Conservation (phyloP, 2,888 invertebrate genomes). For the Lepidocyrtinus sp. region DNA sequence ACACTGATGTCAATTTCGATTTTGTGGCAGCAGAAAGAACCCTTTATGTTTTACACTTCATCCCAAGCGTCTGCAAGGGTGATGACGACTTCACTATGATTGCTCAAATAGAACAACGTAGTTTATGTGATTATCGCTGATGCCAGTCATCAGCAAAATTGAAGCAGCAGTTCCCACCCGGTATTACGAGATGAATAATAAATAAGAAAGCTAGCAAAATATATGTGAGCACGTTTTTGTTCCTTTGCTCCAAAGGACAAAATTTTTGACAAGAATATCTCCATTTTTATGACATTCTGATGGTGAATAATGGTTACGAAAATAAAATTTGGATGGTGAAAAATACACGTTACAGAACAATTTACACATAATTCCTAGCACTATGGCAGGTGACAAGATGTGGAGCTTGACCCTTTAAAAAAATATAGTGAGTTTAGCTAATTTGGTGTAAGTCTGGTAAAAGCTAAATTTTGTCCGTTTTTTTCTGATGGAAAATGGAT, state of each 20-base stretch:
- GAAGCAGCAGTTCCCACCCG: slow-evolving; percentile 1
- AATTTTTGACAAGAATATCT: slow-evolving; percentile 11
- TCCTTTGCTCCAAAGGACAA: slow-evolving; percentile 7
- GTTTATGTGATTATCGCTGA: slow-evolving; percentile 50
- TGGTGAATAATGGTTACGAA: slow-evolving; percentile 14
- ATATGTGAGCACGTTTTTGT: slow-evolving; percentile 40
- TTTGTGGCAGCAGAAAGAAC: background rate
- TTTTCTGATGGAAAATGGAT: slow-evolving; percentile 19
- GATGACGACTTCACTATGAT: slow-evolving; percentile 41
- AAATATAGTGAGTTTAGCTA: too few relatives aligned
- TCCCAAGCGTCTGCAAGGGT: slow-evolving; percentile 1
- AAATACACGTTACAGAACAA: background rate
- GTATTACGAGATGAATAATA: slow-evolving; percentile 57
- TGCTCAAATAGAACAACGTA: slow-evolving; percentile 45
- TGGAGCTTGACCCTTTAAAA: background rate
- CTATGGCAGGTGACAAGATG: background rate
- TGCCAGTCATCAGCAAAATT: slow-evolving; percentile 26
- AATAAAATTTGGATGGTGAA: background rate
- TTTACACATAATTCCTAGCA: too few relatives aligned
- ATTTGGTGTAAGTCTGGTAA: too few relatives aligned
- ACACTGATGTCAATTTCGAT: slow-evolving; percentile 9
- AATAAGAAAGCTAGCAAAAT: slow-evolving; percentile 47
- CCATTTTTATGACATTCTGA: slow-evolving; percentile 10
- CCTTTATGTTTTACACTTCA: background rate
- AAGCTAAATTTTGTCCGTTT: too few relatives aligned